Percentiles rank a stretch among this genome's conserved stretches.
These are phyloP conservation scores for Stenchaetothrips biformis DNA, from an alignment of 2,888 invertebrate genomes.

Conservation along the genomic window DNA sequence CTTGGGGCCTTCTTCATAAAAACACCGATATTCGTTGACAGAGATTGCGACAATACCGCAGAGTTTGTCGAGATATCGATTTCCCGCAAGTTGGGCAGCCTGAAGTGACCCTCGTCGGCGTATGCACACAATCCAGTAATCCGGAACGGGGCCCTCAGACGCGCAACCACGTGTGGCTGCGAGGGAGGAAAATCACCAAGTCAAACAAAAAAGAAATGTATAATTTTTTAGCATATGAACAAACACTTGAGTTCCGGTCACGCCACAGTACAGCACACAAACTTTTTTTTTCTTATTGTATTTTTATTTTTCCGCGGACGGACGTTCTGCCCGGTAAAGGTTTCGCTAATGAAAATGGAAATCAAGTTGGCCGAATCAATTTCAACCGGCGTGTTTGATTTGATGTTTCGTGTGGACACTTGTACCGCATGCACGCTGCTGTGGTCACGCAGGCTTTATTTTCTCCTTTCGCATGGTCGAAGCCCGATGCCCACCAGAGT, in stretches of 20 bases:
- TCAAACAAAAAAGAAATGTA: constrained; percentile 12
- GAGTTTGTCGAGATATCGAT: too few relatives aligned
- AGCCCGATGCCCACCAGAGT: not conserved
- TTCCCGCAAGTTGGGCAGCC: too few relatives aligned
- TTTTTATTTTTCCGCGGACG: not conserved
- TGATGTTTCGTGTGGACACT: not conserved
- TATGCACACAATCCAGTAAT: too few relatives aligned
- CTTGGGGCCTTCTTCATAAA: too few relatives aligned
- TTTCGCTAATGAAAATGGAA: constrained; percentile 20
- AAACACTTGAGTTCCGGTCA: constrained; percentile 1
- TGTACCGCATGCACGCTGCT: too few relatives aligned
- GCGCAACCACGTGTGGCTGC: constrained; percentile 7
- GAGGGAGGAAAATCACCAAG: not conserved
- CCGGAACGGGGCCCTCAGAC: not conserved
- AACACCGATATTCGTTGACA: too few relatives aligned
- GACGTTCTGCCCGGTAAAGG: not conserved
- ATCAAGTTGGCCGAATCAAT: constrained; percentile 1
- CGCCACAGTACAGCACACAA: not conserved
- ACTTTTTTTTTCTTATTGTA: not conserved
- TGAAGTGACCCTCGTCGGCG: too few relatives aligned
- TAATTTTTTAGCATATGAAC: not conserved
- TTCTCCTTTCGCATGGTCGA: not conserved
- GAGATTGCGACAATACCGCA: too few relatives aligned
- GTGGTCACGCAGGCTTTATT: not conserved
- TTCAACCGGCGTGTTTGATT: constrained; percentile 9